phyloP scores from a whole-genome alignment of 2,113 vertebrate genomes.

The Hemiprocne comata region DNA sequence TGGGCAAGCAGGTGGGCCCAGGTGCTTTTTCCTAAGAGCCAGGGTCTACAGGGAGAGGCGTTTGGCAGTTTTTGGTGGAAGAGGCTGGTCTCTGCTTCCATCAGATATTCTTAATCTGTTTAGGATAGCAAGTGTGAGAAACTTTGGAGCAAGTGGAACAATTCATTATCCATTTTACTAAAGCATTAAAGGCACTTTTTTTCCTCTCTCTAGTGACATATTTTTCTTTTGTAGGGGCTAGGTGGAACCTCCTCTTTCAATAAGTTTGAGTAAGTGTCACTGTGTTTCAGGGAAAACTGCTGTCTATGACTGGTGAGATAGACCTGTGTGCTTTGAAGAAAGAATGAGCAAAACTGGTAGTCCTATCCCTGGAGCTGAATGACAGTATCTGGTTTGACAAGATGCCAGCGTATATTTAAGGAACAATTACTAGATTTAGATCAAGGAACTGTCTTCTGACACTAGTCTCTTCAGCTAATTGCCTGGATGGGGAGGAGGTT shows the following conservation, averaged over 20 bases:
- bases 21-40: not conserved
- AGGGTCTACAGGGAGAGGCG: accelerated
- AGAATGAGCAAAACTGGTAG: not conserved
- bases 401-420: not conserved
- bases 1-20: not conserved
- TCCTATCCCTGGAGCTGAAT: not conserved
- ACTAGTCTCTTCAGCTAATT: not conserved
- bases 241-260: not conserved
- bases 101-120: not conserved
- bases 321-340: not conserved
- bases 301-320: not conserved
- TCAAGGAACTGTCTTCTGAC: not conserved
- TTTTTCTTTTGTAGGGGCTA: not conserved
- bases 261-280: not conserved
- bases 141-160: not conserved
- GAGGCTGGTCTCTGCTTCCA: not conserved
- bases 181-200: not conserved
- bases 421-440: not conserved
- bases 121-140: not conserved
- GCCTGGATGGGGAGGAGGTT: not conserved
- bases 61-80: too few species aligned
- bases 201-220: not conserved
- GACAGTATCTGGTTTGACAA: not conserved
- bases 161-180: too few species aligned
- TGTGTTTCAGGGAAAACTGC: not conserved